Evolutionary conservation across 2,797 vertebrate species (phyloP).

Genomic region (Gymnothorax reevesii): DNA sequence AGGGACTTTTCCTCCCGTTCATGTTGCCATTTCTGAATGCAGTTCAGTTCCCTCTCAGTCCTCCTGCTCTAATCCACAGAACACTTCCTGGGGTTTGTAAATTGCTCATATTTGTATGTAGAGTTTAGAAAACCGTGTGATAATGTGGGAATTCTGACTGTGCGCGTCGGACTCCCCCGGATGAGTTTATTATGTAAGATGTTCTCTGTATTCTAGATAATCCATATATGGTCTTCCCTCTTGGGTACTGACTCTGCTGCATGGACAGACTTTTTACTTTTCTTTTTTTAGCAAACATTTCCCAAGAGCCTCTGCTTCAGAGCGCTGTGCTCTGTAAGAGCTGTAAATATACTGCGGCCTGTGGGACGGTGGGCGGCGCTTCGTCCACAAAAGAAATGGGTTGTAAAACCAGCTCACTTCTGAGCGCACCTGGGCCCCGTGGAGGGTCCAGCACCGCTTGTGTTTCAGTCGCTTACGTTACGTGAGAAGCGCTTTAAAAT

Average conservation of each 20-base stretch:
- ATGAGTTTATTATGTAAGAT: neutral
- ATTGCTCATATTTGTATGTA: neutral
- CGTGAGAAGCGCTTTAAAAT: neutral
- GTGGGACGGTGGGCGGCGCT: neutral
- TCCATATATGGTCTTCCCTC: neutral
- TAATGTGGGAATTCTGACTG: neutral
- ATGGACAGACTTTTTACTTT: neutral
- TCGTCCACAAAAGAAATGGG: neutral
- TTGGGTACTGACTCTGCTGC: neutral
- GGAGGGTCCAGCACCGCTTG: neutral
- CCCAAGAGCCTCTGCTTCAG: neutral
- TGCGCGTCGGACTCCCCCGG: neutral
- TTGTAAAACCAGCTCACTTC: neutral
- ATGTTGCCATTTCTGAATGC: neutral
- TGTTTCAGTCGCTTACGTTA: neutral
- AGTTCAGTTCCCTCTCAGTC: neutral
- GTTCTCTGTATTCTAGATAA: neutral
- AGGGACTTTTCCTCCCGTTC: no score
- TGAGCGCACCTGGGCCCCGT: neutral
- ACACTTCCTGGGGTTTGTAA: neutral
- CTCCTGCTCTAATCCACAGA: neutral
- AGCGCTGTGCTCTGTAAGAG: neutral
- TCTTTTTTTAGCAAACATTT: neutral
- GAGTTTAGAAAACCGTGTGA: neutral
- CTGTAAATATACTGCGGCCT: neutral